A percentile compares a stretch with the other conserved stretches of the same genome.
Conservation (phyloP, 2,888 invertebrate species). For the Aelia acuminata region DNA sequence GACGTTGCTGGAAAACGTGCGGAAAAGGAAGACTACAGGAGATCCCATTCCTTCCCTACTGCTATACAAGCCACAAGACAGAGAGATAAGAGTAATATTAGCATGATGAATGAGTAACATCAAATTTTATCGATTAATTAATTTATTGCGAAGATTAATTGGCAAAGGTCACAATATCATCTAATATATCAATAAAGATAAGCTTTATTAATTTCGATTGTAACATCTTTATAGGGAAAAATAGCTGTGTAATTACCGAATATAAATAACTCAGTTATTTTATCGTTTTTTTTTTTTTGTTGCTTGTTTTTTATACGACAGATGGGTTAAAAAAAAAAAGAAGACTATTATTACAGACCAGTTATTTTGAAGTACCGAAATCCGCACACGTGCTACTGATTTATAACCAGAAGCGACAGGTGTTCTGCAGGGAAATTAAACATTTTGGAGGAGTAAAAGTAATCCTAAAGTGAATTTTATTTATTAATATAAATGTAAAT, state of each 20-base stretch:
- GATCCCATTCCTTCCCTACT: too few species aligned
- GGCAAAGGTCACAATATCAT: neutral
- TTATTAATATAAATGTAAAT: constrained; percentile 48
- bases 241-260: neutral
- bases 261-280: neutral
- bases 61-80: too few species aligned
- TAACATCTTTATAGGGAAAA: neutral
- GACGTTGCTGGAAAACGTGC: too few species aligned
- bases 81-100: neutral
- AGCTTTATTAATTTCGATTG: neutral
- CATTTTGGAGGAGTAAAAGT: neutral
- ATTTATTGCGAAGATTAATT: neutral
- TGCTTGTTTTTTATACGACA: too few species aligned
- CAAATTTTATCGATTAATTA: neutral
- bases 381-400: constrained; percentile 43
- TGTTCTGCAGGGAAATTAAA: neutral
- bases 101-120: neutral
- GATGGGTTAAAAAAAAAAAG: neutral
- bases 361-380: neutral
- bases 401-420: constrained; percentile 35
- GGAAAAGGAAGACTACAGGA: too few species aligned
- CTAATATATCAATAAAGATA: neutral
- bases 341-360: neutral
- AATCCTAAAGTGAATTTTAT: constrained; percentile 10
- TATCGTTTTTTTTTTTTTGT: too few species aligned